Evolutionary conservation across 2,113 vertebrate genomes (phyloP).

Genomic region (Amphiprion ocellaris): DNA sequence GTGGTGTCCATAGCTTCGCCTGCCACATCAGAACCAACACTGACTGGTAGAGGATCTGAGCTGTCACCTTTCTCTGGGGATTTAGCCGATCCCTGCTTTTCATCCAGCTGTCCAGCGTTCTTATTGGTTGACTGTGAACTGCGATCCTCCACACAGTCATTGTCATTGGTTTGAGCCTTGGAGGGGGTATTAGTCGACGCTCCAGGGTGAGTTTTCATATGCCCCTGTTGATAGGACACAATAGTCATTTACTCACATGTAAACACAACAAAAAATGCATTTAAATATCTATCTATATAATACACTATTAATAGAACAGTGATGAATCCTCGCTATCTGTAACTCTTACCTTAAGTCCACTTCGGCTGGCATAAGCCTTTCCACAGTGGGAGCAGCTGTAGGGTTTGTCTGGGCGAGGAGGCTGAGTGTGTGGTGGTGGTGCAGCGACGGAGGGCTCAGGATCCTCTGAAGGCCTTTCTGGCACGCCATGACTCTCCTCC

Average conservation of each 20-base stretch:
- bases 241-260: neutral
- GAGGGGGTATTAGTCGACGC: conserved; percentile 52
- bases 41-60: conserved; percentile 56
- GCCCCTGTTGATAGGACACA: conserved; percentile 76
- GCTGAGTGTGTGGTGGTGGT: conserved; percentile 49
- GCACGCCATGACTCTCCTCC: conserved; percentile 32
- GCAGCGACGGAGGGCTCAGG: conserved; percentile 49
- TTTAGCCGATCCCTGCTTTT: conserved; percentile 63
- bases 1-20: conserved; percentile 61
- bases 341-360: conserved; percentile 83
- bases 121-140: conserved; percentile 51
- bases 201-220: conserved; percentile 85
- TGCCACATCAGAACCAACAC: conserved; percentile 44
- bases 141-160: conserved; percentile 62
- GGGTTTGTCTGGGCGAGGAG: conserved; percentile 82
- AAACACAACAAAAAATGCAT: neutral
- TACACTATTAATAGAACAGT: neutral
- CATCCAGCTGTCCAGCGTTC: conserved; percentile 59
- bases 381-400: conserved; percentile 85
- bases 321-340: neutral
- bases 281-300: neutral
- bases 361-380: conserved; percentile 86
- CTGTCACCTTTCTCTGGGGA: conserved; percentile 64
- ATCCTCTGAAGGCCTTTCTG: conserved; percentile 61
- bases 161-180: conserved; percentile 75